Percentiles rank a stretch among this genome's conserved stretches.
Evolutionary conservation across 2,113 vertebrate species (phyloP).

Genomic region (Ifrita kowaldi): DNA sequence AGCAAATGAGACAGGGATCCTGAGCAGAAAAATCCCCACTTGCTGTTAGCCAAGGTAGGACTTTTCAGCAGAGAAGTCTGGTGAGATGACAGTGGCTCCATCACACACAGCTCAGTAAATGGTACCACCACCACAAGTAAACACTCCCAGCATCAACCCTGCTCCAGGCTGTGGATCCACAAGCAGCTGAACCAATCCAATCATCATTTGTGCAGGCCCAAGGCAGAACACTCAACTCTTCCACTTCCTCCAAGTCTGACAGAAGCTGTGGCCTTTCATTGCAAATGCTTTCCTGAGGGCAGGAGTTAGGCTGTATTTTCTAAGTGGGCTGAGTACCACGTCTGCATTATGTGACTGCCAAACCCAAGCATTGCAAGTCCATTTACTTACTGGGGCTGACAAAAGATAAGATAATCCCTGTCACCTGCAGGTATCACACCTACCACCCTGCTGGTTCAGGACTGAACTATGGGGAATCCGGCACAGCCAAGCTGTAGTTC

Average conservation of each 20-base stretch:
- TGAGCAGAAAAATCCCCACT: background rate
- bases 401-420: background rate
- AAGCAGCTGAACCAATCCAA: background rate
- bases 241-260: background rate
- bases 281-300: background rate
- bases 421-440: background rate
- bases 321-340: background rate
- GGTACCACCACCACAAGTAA: background rate
- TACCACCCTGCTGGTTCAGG: background rate
- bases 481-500: background rate
- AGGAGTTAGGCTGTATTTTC: background rate
- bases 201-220: rapidly evolving
- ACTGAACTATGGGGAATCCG: background rate
- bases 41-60: background rate
- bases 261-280: background rate
- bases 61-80: background rate
- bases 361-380: background rate
- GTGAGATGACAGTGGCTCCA: background rate
- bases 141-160: background rate
- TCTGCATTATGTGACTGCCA: background rate
- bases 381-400: background rate
- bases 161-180: background rate
- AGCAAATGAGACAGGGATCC: background rate
- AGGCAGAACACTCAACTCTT: background rate
- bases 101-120: background rate